phyloP scores from a whole-genome alignment of 2,797 vertebrate genomes.

The Myotis vivesi region DNA sequence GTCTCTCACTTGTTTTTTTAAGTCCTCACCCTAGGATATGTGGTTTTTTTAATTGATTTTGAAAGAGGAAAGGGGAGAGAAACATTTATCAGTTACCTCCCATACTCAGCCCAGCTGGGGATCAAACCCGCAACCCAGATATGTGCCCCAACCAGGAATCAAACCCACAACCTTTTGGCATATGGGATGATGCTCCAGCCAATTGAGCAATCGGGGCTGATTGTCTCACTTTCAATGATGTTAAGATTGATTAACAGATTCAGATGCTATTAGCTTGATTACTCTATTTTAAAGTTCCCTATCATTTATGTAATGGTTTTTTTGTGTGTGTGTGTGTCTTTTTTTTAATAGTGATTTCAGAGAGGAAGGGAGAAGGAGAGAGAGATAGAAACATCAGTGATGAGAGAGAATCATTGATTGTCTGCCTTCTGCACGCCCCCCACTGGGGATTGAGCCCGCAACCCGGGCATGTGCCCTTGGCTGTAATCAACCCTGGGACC shows the following conservation, averaged over 20 bases:
- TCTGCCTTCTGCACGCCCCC: too few species aligned
- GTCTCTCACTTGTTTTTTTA: not conserved
- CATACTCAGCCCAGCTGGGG: not conserved
- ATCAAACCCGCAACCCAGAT: not conserved
- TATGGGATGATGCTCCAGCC: not conserved
- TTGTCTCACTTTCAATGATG: not conserved
- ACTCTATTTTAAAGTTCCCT: not conserved
- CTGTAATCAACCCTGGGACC: too few species aligned
- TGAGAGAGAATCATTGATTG: too few species aligned
- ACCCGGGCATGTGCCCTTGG: too few species aligned
- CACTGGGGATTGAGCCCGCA: too few species aligned
- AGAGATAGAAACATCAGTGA: too few species aligned
- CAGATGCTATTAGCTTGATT: not conserved
- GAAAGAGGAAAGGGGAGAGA: not conserved
- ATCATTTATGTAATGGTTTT: not conserved
- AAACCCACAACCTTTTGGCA: not conserved
- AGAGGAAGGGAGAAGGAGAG: too few species aligned
- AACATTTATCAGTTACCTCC: not conserved
- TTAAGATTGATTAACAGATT: not conserved
- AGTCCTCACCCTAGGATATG: not conserved
- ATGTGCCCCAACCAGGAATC: not conserved
- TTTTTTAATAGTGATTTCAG: too few species aligned
- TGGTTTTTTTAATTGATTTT: not conserved
- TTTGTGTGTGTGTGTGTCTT: too few species aligned
- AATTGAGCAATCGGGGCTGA: not conserved